These are phyloP conservation scores for Drosophila watanabei DNA, from an alignment of 1,140 invertebrate genomes.

Conservation along the genomic window DNA sequence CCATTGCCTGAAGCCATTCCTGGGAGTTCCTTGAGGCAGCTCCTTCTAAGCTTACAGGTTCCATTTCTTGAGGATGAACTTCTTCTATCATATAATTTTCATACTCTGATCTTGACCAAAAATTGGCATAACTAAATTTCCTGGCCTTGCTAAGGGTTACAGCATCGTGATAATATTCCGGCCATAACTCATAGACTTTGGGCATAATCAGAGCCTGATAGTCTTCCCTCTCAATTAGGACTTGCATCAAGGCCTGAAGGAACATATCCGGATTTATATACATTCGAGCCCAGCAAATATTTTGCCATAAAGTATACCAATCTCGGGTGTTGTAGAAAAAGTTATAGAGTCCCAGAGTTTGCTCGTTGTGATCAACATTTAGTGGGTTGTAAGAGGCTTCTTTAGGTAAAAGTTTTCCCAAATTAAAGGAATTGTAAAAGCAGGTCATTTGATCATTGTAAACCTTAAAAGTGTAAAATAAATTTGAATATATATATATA, in stretches of 20 bases:
- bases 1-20: slow-evolving; percentile 55
- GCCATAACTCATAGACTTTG: slow-evolving; percentile 90
- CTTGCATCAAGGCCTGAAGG: slow-evolving; percentile 88
- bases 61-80: slow-evolving; percentile 20
- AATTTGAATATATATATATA: background rate
- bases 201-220: slow-evolving; percentile 88
- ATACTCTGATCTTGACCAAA: slow-evolving; percentile 29
- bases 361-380: slow-evolving; percentile 87
- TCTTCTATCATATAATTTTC: slow-evolving; percentile 10
- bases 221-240: slow-evolving; percentile 88
- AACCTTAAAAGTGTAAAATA: slow-evolving; percentile 10
- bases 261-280: slow-evolving; percentile 89
- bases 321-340: slow-evolving; percentile 89
- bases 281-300: slow-evolving; percentile 88
- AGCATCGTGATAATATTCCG: slow-evolving; percentile 88
- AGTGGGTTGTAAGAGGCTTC: slow-evolving; percentile 88
- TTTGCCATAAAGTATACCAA: slow-evolving; percentile 87
- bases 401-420: slow-evolving; percentile 81
- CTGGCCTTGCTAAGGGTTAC: slow-evolving; percentile 87
- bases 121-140: slow-evolving; percentile 49
- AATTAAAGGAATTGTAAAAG: slow-evolving; percentile 6
- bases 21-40: slow-evolving; percentile 10
- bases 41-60: slow-evolving; percentile 16
- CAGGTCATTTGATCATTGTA: slow-evolving; percentile 50
- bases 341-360: slow-evolving; percentile 88